Conservation (phyloP, 2,797 vertebrate genomes). For the Acanthis flammea region DNA sequence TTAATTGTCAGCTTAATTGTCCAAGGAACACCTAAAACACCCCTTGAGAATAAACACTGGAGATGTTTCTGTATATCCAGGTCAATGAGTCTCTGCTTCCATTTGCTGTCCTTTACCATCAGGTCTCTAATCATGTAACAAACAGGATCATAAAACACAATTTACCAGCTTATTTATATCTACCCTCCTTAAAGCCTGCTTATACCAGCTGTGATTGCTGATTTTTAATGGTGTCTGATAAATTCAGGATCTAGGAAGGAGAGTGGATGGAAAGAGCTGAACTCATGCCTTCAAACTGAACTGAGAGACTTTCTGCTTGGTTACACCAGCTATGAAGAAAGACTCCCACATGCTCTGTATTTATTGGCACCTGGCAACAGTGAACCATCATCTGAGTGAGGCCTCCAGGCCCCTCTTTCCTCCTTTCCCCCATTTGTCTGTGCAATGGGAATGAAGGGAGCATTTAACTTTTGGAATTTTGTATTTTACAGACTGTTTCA, state of each 20-base stretch:
- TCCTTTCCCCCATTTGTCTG: accelerated
- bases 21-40: background rate
- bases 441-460: background rate
- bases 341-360: background rate
- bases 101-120: background rate
- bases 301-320: background rate
- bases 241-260: background rate
- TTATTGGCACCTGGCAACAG: background rate
- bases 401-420: background rate
- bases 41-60: background rate
- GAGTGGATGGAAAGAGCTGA: background rate
- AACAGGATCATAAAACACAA: background rate
- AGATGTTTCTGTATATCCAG: background rate
- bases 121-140: background rate
- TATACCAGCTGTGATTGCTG: background rate
- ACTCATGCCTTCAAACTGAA: background rate
- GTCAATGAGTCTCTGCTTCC: background rate
- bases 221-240: background rate
- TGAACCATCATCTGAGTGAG: background rate
- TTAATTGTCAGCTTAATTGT: background rate
- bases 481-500: background rate
- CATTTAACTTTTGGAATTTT: background rate
- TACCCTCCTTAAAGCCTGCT: background rate
- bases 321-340: background rate
- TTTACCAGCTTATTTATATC: accelerated